phyloP scores from a whole-genome alignment of 2,797 vertebrate species.

The Rhinatrema bivittatum region DNA sequence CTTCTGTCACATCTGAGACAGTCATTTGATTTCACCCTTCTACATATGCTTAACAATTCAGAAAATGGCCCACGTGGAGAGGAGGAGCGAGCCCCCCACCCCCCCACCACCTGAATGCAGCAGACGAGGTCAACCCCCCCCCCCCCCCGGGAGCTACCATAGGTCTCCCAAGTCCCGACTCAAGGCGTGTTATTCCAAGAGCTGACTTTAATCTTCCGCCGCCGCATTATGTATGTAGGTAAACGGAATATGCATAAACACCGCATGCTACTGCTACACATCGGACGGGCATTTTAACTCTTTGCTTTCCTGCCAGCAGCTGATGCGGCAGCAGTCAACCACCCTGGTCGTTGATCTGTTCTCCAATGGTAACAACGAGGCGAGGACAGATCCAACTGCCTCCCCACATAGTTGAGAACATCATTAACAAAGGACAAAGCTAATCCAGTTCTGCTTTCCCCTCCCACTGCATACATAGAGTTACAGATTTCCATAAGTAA shows the following conservation, averaged over 20 bases:
- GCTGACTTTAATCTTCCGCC: slow-evolving; percentile 36
- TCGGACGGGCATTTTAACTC: neutral
- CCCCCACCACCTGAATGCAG: too few species aligned
- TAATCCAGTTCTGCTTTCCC: too few species aligned
- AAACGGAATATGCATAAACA: neutral
- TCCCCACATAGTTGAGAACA: too few species aligned
- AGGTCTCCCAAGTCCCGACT: slow-evolving; percentile 15
- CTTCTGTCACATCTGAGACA: slow-evolving; percentile 90
- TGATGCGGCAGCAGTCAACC: neutral
- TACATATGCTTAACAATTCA: slow-evolving; percentile 94
- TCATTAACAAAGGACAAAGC: too few species aligned
- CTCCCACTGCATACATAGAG: too few species aligned
- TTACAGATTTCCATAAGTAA: too few species aligned
- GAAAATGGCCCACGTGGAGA: slow-evolving; percentile 64
- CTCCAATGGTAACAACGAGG: neutral
- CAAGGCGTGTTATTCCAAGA: slow-evolving; percentile 21
- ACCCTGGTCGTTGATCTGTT: neutral
- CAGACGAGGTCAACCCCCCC: too few species aligned
- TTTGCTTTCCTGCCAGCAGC: neutral
- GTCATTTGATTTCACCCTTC: slow-evolving; percentile 91
- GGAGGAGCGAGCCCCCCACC: slow-evolving; percentile 37
- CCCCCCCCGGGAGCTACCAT: too few species aligned
- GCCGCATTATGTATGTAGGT: neutral
- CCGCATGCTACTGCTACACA: neutral
- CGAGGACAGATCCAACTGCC: too few species aligned